Conservation (phyloP, 1,140 invertebrate species). For the Zaprionus camerounensis region DNA sequence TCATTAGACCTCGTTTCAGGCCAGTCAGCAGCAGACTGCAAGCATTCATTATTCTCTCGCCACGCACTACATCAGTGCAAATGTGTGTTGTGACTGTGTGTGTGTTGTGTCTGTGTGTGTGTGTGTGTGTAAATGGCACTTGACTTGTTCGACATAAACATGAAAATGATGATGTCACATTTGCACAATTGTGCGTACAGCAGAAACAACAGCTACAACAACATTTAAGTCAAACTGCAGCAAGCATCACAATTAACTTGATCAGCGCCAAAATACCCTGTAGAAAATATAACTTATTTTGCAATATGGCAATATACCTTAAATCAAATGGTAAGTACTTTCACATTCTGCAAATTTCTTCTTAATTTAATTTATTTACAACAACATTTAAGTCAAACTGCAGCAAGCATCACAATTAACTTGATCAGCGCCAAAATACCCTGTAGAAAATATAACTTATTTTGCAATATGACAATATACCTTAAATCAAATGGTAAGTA, state of each 20-base stretch:
- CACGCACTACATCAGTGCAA: slow-evolving; percentile 20
- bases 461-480: no score
- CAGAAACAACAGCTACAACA: slow-evolving; percentile 48
- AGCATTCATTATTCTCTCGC: slow-evolving; percentile 69
- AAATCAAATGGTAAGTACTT: no score
- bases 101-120: slow-evolving; percentile 44
- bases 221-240: slow-evolving; percentile 39
- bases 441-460: not conserved
- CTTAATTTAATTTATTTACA: no score
- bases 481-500: no score
- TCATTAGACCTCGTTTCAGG: slow-evolving; percentile 77
- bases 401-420: not conserved
- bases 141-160: slow-evolving; percentile 81
- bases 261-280: slow-evolving; percentile 14
- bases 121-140: slow-evolving; percentile 71
- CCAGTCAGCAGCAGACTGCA: slow-evolving; percentile 72
- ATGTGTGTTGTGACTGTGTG: not conserved
- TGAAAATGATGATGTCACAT: slow-evolving; percentile 82
- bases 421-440: slow-evolving; percentile 6
- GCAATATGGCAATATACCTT: no score
- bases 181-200: slow-evolving; percentile 80
- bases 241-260: not conserved
- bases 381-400: slow-evolving; percentile 38
- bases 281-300: not conserved
- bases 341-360: no score